These are phyloP conservation scores for Anoura caudifer DNA, from an alignment of 2,113 vertebrate genomes.

Conservation along the genomic window DNA sequence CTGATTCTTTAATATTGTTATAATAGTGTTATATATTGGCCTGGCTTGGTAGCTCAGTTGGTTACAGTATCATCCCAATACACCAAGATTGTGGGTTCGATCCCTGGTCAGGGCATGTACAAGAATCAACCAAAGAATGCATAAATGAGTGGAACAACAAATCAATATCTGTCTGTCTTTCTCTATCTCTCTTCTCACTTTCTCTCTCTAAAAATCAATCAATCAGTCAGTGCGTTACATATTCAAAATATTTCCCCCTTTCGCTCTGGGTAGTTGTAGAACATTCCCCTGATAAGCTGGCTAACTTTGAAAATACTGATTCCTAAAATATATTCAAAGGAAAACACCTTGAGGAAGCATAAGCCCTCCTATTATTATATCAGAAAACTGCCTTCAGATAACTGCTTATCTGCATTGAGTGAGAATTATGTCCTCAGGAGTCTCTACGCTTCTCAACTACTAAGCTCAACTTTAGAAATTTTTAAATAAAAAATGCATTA, in stretches of 20 bases:
- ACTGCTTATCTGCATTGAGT: not conserved
- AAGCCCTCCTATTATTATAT: slow-evolving; percentile 11
- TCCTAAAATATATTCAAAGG: not conserved
- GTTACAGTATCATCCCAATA: too few relatives aligned
- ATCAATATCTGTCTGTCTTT: too few relatives aligned
- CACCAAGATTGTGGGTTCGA: too few relatives aligned
- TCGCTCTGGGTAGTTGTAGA: not conserved
- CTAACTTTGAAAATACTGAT: slow-evolving; percentile 15
- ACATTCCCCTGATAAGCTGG: not conserved
- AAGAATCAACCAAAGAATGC: too few relatives aligned
- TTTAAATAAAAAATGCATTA: slow-evolving; percentile 41
- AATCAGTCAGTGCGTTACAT: not conserved
- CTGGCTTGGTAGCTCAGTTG: too few relatives aligned
- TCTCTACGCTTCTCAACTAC: not conserved
- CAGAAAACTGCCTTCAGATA: slow-evolving; percentile 57
- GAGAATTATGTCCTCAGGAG: slow-evolving; percentile 20
- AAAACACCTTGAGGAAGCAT: slow-evolving; percentile 4
- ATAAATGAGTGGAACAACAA: too few relatives aligned
- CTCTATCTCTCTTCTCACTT: too few relatives aligned
- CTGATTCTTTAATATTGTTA: not conserved
- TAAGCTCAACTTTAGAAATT: not conserved
- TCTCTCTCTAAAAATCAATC: too few relatives aligned
- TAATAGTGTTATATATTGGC: not conserved
- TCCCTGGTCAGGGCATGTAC: too few relatives aligned
- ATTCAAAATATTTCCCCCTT: not conserved